Conservation (phyloP, 2,888 invertebrate genomes). For the Lasiommata megera region DNA sequence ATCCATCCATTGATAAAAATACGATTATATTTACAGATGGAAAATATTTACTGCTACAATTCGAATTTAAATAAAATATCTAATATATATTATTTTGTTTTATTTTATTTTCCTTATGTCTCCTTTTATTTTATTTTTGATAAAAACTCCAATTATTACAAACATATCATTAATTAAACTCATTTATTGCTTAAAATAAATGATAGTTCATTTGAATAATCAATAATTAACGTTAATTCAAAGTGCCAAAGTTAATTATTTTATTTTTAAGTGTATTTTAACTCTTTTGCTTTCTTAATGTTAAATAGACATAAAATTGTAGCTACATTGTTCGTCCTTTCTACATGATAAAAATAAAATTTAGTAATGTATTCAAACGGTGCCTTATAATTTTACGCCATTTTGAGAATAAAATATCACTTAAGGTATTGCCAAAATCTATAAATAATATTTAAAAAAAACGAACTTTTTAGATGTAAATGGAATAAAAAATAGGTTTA, state of each 20-base stretch:
- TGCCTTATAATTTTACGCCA: constrained; percentile 80
- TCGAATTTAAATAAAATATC: constrained; percentile 72
- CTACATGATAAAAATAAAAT: constrained; percentile 55
- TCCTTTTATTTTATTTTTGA: constrained; percentile 40
- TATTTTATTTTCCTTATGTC: constrained; percentile 61
- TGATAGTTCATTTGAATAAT: constrained; percentile 29
- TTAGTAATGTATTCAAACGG: constrained; percentile 71
- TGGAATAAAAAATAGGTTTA: constrained; percentile 20
- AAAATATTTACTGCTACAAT: constrained; percentile 72
- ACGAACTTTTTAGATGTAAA: constrained; percentile 44
- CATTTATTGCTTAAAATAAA: constrained; percentile 35
- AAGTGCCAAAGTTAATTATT: constrained; percentile 36
- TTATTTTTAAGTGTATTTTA: constrained; percentile 22
- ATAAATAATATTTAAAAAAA: constrained; percentile 44
- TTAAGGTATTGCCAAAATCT: constrained; percentile 63
- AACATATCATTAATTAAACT: constrained; percentile 61
- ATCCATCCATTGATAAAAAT: constrained; percentile 74
- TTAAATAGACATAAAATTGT: constrained; percentile 41
- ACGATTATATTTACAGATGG: constrained; percentile 70
- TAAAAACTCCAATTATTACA: constrained; percentile 48
- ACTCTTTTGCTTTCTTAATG: constrained; percentile 23
- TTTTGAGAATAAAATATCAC: constrained; percentile 74
- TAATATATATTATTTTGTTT: constrained; percentile 49
- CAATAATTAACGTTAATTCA: constrained; percentile 21
- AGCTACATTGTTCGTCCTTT: constrained; percentile 73